These are phyloP conservation scores for Drosophila greeni DNA, from an alignment of 2,888 invertebrate genomes.

Conservation along the genomic window DNA sequence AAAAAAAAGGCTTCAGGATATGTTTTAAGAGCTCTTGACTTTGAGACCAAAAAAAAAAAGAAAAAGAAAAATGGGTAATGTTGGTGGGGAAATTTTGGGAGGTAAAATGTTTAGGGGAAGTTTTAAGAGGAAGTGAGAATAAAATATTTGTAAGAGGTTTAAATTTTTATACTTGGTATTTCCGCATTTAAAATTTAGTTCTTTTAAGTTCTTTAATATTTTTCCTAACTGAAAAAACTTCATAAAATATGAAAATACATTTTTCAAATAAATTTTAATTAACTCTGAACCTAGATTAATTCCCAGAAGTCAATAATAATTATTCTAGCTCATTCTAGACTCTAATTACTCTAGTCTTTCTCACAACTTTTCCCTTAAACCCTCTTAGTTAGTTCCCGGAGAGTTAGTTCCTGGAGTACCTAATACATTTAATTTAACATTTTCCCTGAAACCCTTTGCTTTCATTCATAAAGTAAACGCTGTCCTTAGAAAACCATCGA, in stretches of 20 bases:
- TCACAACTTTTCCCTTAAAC: background rate
- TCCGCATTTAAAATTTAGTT: background rate
- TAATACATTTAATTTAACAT: slow-evolving; percentile 1
- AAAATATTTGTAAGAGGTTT: background rate
- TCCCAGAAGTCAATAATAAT: background rate
- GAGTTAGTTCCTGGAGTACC: background rate
- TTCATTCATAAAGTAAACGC: slow-evolving; percentile 16
- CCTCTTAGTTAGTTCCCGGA: background rate
- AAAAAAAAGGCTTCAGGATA: slow-evolving; percentile 36
- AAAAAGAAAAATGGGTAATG: slow-evolving; percentile 1
- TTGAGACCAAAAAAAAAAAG: slow-evolving; percentile 2
- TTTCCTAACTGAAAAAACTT: background rate
- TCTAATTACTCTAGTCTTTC: no score
- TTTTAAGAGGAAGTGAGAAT: background rate
- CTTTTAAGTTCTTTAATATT: background rate
- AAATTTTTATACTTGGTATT: background rate
- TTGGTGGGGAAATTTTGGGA: background rate
- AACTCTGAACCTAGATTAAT: background rate
- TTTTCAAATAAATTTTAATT: background rate
- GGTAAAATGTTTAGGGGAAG: background rate
- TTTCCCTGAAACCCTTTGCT: background rate
- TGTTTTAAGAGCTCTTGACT: slow-evolving; percentile 24
- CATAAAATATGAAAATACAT: background rate
- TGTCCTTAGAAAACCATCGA: slow-evolving; percentile 15
- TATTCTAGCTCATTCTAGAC: no score